Base-by-base conservation (phyloP, 2,888 invertebrate species). In the Andrena trimmerana region DNA sequence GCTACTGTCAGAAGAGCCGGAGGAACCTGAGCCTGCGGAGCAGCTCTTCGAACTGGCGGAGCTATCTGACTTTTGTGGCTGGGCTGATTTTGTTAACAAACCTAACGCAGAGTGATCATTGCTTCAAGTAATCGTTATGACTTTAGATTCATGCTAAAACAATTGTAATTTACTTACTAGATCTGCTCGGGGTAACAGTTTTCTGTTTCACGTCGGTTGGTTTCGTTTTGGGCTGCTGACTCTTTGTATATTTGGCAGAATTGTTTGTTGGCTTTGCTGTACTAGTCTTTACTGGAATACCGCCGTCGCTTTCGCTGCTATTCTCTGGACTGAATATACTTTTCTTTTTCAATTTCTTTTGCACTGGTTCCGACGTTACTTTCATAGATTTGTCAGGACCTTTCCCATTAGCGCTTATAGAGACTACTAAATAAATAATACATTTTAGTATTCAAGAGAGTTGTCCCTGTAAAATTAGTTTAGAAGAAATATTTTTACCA, bases 261-360 rank as follows among this genome's bases (percentile, higher is more conserved):
- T 89, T 94, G 52, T 90, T 92, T 70, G 93, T 90, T 57, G 92
- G 90, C 87, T 95, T 95, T 81, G 94, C 92, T 5, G 93, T 91
- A 50, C 90, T 93, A 24, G 94, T 82, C 90, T 95, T 95, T 2
- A 94, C 91, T 13, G 94, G 93, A 59, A 93, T 90, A 24, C 94
- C 93, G 68, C 91, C 92, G 80, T 95, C 95, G 85, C 96, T 96
- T 89, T 96, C 96, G n/a, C 96, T 96, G 85, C 96, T 96, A 86
- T 97, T 97, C 87, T 97, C 97, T 0, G 97, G 97, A 72, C 97
- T 97, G 90, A 97, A 97, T 90, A 97, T 97, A 90, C 97, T 97
- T 92, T 97, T 97, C 92, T 96, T 97, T 91, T 97, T 97, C 60
- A 92, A 84, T 88, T 94, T 94, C 67, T 94, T 94, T 76, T 91